Conservation (phyloP, 1,140 invertebrate genomes). For the Gyrodactylus salaris region DNA sequence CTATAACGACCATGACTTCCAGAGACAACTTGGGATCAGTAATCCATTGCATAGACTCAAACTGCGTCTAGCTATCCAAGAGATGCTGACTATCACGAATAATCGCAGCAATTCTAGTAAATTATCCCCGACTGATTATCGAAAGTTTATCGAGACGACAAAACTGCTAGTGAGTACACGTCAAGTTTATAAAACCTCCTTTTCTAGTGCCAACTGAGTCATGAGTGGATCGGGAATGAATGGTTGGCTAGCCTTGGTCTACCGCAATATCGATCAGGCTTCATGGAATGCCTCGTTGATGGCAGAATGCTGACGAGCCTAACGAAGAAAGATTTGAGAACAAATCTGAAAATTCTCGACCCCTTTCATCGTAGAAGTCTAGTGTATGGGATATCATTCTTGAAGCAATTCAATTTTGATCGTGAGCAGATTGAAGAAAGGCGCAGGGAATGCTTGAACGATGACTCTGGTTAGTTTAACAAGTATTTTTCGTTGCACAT, state of each 20-base stretch:
- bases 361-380: slow-evolving; percentile 35
- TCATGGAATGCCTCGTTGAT: slow-evolving; percentile 6
- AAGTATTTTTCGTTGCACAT: background rate
- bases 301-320: slow-evolving; percentile 3
- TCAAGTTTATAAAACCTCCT: background rate
- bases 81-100: slow-evolving; percentile 40
- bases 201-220: slow-evolving; percentile 1
- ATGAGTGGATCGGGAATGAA: slow-evolving; percentile 4
- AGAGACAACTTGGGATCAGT: slow-evolving; percentile 86
- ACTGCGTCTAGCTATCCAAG: slow-evolving; percentile 73
- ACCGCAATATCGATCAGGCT: background rate
- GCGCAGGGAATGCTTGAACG: slow-evolving; percentile 40
- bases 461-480: slow-evolving; percentile 26
- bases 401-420: slow-evolving; percentile 89
- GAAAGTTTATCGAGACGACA: background rate
- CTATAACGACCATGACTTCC: slow-evolving; percentile 89
- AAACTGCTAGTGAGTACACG: background rate
- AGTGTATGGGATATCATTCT: slow-evolving; percentile 80
- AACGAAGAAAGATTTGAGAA: background rate
- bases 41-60: slow-evolving; percentile 92
- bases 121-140: background rate
- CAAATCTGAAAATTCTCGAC: background rate
- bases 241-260: slow-evolving; percentile 4
- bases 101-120: background rate
- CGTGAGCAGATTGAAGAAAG: slow-evolving; percentile 59